Base-by-base conservation (phyloP, 2,888 invertebrate genomes). In the Rotaria socialis region DNA sequence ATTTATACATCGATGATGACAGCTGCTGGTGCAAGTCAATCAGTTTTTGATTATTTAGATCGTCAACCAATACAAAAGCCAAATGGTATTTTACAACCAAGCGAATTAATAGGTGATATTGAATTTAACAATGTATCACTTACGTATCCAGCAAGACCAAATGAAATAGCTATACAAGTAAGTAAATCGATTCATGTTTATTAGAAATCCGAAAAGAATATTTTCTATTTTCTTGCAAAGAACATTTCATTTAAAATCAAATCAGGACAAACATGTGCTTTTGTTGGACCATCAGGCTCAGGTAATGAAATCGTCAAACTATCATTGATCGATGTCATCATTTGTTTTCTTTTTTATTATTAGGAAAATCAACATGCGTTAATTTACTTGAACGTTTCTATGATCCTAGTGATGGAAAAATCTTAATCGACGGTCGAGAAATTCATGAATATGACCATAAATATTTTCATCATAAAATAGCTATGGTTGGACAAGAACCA, bases 131-230 rank as follows among this genome's bases (percentile, higher is more conserved):
- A 93, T 67, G 93, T 96, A 0, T 95, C 91, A 92, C 96, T 96
- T 92, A 93, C 94, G 86, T 96, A 96, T 91, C 96, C 96, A 2
- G 94, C 95, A 0, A 93, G 96, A 35, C 93, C 93, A 56, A 94
- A 94, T 88, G 93, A 93, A 85, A n/a, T 47, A 47, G 80, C 80
- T 43, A 16, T 80, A 47, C 11, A 80, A 47, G 80, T 80, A 80
- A 8, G 1, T 19, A 10, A 24, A 27, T 41, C n/a, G 8, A 22
- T 16, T 74, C 0, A 67, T 35, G 16, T 67, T 5, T 0, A 47
- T 22, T 75, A 24, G 35, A 67, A 67, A 55, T 19, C 11, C 27
- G 0, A 24, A 47, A n/a, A 80, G n/a, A 80, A 19, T 47, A 4
- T 80, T 10, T 24, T 80, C 7, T 22, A 4, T 55, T 55, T 22